Base-by-base conservation (phyloP, 2,113 vertebrate genomes). In the Sinosuthora webbiana region DNA sequence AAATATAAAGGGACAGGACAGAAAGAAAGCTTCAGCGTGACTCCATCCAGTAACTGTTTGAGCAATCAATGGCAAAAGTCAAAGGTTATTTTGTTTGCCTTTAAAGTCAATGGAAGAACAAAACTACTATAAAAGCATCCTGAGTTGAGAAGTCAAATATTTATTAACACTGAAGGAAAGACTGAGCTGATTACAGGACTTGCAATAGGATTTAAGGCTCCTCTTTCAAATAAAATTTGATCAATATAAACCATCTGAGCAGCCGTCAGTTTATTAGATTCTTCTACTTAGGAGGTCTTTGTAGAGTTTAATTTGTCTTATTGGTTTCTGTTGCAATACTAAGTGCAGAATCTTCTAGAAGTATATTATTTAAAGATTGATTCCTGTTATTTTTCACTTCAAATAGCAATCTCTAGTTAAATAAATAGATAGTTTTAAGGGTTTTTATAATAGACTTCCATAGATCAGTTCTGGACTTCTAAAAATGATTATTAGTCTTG, bases 31-130 rank as follows among this genome's bases (percentile, higher is more conserved):
- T 81, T 84, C 78, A 50, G 42, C 31, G 59, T 87, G 73, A 71
- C 47, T 89, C 44, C 21, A 22, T 75, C 41, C 4, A n/a, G 82
- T 75, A 98, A 95, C 97, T 74, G 63, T 65, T 93, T 94, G 70
- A 79, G 17, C 30, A 96, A 98, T 98, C 97, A 92, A 97, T 98
- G 97, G 63, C 31, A 94, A 95, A 98, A 98, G 95, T 97, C 97
- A 98, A 97, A 98, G 97, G 97, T 98, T 97, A 96, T 88, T 87
- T 80, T 75, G 90, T 97, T 95, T 95, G 75, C 41, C 84, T 80
- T 91, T 93, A 91, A 97, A 97, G 97, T 97, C 97, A 94, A 97
- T 97, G 97, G 95, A 93, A 77, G 78, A 97, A 97, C 91, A 87
- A 97, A 94, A 98, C 95, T 97, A 95, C 96, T 95, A 89, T 97